Base-by-base conservation (phyloP, 2,888 invertebrate species). In the Laspeyria flexula region DNA sequence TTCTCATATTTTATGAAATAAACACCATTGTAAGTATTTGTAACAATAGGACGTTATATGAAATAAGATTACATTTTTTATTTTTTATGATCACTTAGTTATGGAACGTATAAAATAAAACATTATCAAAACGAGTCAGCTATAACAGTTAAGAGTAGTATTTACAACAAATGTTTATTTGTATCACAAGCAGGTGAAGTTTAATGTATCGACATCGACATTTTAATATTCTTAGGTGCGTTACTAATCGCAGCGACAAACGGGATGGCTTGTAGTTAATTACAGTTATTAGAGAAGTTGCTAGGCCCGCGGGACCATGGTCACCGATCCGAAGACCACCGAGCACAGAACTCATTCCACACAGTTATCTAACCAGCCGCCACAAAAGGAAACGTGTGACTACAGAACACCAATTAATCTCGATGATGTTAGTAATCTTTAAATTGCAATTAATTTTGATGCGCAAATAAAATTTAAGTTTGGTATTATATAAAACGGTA, bases 201-300 rank as follows among this genome's bases (percentile, higher is more conserved):
- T 12, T 21, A 35, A 12, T 1, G 35, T n/a, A 58, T 68, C 69
- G 71, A 65, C 58, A 63, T 66, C 59, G 66, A 51, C 27, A 56
- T 57, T 50, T 37, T 46, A 30, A 15, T 42, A 33, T 30, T 13
- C 12, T 4, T 33, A n/a, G n/a, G 48, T 33, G 49, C 65, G 56
- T 55, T 54, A 60, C 72, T 59, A 57, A 52, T 47, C 48, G 47
- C 47, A 59, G 58, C 63, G 66, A 66, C 77, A 75, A 77, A 79
- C 77, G 79, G 79, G 80, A 81, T 79, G 79, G 75, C 73, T 79
- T 67, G 72, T 68, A 75, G 76, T 80, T 89, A 88, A 90, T 88
- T 87, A 84, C 87, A 75, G 86, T 85, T 85, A 88, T 89, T 86
- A 86, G 79, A 87, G 79, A 77, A 81, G 81, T 81, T 72, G 79